Conservation (phyloP, 2,113 vertebrate species). For the Corythornis cristatus region DNA sequence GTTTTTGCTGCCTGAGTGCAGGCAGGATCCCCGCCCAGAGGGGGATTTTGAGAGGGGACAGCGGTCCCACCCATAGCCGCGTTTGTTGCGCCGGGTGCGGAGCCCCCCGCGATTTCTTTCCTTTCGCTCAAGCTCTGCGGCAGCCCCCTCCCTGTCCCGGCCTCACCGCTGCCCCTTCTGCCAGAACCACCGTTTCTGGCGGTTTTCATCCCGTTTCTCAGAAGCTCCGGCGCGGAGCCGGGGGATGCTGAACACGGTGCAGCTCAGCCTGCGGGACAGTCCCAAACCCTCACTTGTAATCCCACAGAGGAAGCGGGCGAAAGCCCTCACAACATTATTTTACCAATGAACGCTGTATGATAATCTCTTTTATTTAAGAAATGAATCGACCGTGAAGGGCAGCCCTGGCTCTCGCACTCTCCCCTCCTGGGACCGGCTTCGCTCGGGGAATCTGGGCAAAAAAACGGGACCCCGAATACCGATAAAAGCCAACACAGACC, state of each 20-base stretch:
- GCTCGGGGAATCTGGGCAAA: rapidly evolving
- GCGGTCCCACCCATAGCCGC: rapidly evolving
- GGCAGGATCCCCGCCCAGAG: rapidly evolving
- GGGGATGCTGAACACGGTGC: background rate
- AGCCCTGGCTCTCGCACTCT: background rate
- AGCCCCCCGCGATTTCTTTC: background rate
- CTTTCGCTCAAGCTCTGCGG: background rate
- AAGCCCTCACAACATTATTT: background rate
- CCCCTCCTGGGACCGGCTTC: background rate
- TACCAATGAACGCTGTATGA: background rate
- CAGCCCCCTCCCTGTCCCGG: background rate
- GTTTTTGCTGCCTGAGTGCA: background rate
- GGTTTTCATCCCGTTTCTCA: background rate
- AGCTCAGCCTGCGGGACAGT: background rate
- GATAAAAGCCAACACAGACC: rapidly evolving
- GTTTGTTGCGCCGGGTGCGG: rapidly evolving
- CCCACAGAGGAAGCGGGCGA: background rate
- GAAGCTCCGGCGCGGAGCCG: too few species aligned
- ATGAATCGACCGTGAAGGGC: background rate
- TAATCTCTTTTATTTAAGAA: background rate
- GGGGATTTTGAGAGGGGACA: too few species aligned
- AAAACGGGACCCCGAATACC: background rate
- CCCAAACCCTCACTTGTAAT: background rate
- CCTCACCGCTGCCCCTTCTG: too few species aligned
- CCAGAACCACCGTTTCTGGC: background rate